These are phyloP conservation scores for Hirtodrosophila histrioides DNA, from an alignment of 2,888 invertebrate species.

Conservation along the genomic window DNA sequence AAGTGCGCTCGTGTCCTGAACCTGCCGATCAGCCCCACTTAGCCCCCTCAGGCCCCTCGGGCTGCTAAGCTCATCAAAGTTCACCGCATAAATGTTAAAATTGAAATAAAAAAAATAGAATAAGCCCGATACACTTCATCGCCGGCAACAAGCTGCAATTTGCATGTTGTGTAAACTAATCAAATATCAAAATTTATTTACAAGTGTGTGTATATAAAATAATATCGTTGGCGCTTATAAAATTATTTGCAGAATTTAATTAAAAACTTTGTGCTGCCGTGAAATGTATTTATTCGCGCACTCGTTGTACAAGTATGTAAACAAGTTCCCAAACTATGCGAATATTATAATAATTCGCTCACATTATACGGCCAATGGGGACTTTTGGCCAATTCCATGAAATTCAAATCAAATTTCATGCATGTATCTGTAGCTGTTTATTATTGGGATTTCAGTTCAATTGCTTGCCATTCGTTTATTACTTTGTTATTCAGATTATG, in stretches of 20 bases:
- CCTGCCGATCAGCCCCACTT: not conserved
- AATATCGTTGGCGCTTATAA: slow-evolving; percentile 46
- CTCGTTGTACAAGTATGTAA: slow-evolving; percentile 18
- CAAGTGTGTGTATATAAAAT: slow-evolving; percentile 47
- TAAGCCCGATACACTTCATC: slow-evolving; percentile 6
- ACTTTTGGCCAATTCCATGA: too few species aligned
- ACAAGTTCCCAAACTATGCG: slow-evolving; percentile 13
- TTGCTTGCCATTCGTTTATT: too few species aligned
- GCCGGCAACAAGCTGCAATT: slow-evolving; percentile 50
- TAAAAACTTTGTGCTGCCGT: slow-evolving; percentile 59
- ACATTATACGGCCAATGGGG: slow-evolving; percentile 2
- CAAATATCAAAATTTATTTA: slow-evolving; percentile 59
- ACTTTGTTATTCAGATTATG: too few species aligned
- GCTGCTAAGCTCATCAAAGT: slow-evolving; percentile 17
- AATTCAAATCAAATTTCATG: too few species aligned
- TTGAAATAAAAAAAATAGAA: slow-evolving; percentile 18
- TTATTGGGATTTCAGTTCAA: too few species aligned
- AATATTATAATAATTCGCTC: slow-evolving; percentile 4
- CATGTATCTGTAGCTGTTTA: too few species aligned
- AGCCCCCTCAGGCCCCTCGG: not conserved
- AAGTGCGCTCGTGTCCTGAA: slow-evolving; percentile 38
- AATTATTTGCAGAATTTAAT: slow-evolving; percentile 68
- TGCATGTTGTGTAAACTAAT: slow-evolving; percentile 65
- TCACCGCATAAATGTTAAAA: slow-evolving; percentile 18
- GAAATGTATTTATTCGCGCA: slow-evolving; percentile 44